Evolutionary conservation across 1,140 invertebrate species (phyloP), one percentile per base, ranked within the genome.

Genomic region (Mactra quadrangularis): DNA sequence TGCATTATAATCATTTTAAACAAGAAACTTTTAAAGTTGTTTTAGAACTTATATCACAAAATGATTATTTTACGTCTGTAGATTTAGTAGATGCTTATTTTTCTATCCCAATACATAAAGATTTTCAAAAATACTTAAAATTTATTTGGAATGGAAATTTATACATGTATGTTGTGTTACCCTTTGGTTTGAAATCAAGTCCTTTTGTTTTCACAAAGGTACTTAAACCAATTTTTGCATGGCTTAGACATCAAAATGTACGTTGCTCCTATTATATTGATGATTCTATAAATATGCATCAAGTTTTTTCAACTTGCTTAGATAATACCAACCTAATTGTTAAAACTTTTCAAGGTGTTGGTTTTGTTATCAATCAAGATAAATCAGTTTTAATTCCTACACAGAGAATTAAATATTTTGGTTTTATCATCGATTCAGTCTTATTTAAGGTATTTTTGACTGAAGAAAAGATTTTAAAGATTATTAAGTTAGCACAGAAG

Each of bases 251-350:
- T 22, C 35, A 41, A 47, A 41, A 25, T 19, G 17, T 66, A 22
- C 9, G 62, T 38, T 66, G 62, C 25, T 66, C 35, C 17, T 84
- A 83, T 52, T 83, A 83, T 55, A 85, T 82, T 55, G 79, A 82
- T 78, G 35, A 19, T 29, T 53, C 50, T 7, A 11, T 29, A 29
- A 41, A 52, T 4, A 71, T 53, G 9, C 7, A 45, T 15, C 27
- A 71, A 52, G n/a, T n/a, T n/a, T n/a, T n/a, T n/a, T n/a, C n/a
- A n/a, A n/a, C n/a, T n/a, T n/a, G n/a, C n/a, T n/a, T n/a, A n/a
- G n/a, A n/a, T n/a, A n/a, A n/a, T n/a, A n/a, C n/a, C n/a, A n/a
- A n/a, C n/a, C n/a, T n/a, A n/a, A n/a, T n/a, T n/a, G n/a, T n/a
- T n/a, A n/a, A n/a, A n/a, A n/a, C 41, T 47, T 7, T 47, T 47